Evolutionary conservation across 1,140 invertebrate species (phyloP), one percentile per base, ranked within the genome.

Genomic region (Drosophila rufa): DNA sequence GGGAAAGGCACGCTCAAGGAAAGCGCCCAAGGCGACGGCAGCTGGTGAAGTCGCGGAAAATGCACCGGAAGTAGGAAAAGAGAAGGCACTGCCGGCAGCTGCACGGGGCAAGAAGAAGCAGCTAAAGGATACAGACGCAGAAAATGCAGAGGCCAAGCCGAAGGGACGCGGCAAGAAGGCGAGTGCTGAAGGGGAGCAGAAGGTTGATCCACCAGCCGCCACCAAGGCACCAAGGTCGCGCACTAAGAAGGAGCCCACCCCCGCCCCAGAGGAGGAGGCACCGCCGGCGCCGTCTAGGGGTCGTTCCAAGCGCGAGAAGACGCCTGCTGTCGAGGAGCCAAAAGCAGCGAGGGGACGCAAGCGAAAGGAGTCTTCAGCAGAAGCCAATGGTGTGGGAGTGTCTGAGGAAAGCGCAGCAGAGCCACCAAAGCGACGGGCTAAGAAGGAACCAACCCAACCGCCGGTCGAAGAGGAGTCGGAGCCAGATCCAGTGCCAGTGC

Each of bases 301-400:
- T 14, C 43, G 75, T 3, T 14, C 17, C 17, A 70, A 71, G 9
- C 47, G 61, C 27, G 67, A 68, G 14, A 65, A 77, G 38, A 36
- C 58, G 6, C 11, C 58, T 9, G 45, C 30, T 40, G 19, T 30
- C 38, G 73, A 56, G 19, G 64, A 60, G 45, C 27, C 70, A 51
- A 73, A 93, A 92, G 57, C 91, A 84, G 57, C 91, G 83, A 68
- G 56, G 75, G 47, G 93, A 64, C 89, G 79, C n/a, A 81, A 70
- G 61, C 80, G 50, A 50, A 82, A 78, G 27, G 78, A 85, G 5
- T 14, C 55, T 14, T 38, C 65, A 14, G 27, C 48, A 11, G 53
- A 46, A 2, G 50, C 6, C 3, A 46, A 64, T 30, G 42, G 27
- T 17, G 22, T 25, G 22, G 25, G 2, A 8, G 12, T 3, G 4